Evolutionary conservation across 2,888 invertebrate species (phyloP).

Genomic region (Serrognathus titanus): DNA sequence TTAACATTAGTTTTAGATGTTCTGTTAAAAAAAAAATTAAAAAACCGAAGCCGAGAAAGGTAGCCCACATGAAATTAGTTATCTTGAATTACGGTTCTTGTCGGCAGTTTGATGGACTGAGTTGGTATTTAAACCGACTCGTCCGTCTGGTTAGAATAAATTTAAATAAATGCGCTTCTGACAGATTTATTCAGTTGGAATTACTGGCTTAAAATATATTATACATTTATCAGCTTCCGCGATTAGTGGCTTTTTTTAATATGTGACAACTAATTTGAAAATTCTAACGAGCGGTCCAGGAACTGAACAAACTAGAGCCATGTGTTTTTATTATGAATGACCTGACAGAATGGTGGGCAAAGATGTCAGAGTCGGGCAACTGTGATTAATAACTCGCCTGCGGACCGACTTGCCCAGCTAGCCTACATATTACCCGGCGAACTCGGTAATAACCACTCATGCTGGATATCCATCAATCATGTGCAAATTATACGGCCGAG

Average conservation of each 20-base stretch:
- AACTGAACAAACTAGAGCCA: conserved; percentile 22
- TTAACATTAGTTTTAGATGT: conserved; percentile 32
- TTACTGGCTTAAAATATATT: no score
- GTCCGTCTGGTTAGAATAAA: not conserved
- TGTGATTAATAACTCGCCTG: conserved; percentile 42
- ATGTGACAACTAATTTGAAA: not conserved
- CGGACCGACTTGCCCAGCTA: conserved; percentile 37
- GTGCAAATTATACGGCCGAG: conserved; percentile 45
- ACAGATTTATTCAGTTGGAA: no score
- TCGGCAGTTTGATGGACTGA: conserved; percentile 6
- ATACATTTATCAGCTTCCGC: no score
- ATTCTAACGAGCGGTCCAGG: conserved; percentile 4
- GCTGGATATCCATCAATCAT: conserved; percentile 46
- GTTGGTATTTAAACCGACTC: conserved; percentile 11
- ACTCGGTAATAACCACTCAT: conserved; percentile 45
- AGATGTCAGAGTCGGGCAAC: conserved; percentile 41
- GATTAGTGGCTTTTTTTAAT: no score
- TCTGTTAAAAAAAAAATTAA: not conserved
- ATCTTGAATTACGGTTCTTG: not conserved
- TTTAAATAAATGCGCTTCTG: no score
- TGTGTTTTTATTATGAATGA: conserved; percentile 45
- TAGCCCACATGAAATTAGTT: not conserved
- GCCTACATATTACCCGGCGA: conserved; percentile 40
- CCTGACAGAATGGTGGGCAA: conserved; percentile 45
- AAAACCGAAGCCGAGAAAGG: not conserved